Evolutionary conservation across 2,888 invertebrate genomes (phyloP).

Genomic region (Ochropleura plecta): DNA sequence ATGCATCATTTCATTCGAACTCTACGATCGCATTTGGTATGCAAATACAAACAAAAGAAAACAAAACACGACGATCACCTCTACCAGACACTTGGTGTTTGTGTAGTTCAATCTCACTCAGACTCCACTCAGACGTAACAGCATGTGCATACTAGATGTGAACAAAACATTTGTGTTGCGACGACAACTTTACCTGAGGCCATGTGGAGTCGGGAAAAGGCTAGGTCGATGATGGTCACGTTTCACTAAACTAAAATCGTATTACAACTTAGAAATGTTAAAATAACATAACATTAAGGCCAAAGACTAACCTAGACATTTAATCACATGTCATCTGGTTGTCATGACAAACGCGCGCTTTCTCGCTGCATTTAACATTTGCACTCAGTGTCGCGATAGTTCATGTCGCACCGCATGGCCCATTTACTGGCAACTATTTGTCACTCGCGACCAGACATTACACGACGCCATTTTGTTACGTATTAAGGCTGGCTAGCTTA

Average conservation of each 20-base stretch:
- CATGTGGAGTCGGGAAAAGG: too few relatives aligned
- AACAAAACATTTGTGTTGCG: constrained; percentile 10
- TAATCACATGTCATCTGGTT: constrained; percentile 33
- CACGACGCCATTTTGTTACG: constrained; percentile 33
- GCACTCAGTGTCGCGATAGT: constrained; percentile 32
- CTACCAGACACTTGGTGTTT: constrained; percentile 18
- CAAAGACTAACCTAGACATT: constrained; percentile 4
- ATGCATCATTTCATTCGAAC: constrained; percentile 16
- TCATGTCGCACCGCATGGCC: constrained; percentile 39
- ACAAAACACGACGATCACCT: constrained; percentile 5
- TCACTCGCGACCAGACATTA: constrained; percentile 42
- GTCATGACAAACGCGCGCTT: constrained; percentile 10
- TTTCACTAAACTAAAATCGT: neutral
- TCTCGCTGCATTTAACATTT: constrained; percentile 42
- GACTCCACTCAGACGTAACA: constrained; percentile 34
- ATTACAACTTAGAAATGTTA: neutral
- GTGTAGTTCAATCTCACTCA: constrained; percentile 29
- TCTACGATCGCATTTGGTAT: neutral
- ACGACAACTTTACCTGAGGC: neutral
- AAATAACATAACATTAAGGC: neutral
- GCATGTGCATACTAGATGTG: constrained; percentile 27
- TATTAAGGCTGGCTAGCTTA: constrained; percentile 24
- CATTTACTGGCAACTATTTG: constrained; percentile 33
- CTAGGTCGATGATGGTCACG: too few relatives aligned
- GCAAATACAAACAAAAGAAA: constrained; percentile 29